Percentiles rank a stretch among this genome's conserved stretches.
phyloP scores from a whole-genome alignment of 1,140 invertebrate species.

The Campoletis sonorensis region DNA sequence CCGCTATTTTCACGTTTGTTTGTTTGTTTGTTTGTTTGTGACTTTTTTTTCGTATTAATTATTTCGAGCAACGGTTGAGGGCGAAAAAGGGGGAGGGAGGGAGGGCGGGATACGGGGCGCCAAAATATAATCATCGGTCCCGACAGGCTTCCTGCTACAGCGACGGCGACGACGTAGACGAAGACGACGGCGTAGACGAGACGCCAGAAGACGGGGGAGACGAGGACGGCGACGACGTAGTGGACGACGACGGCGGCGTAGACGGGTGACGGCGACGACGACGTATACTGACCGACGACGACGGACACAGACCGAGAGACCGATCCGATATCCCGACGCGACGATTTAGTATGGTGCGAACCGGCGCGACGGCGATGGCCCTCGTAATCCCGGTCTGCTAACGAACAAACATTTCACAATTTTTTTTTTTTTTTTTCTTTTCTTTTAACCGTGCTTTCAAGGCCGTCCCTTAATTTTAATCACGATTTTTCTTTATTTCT shows the following conservation, averaged over 20 bases:
- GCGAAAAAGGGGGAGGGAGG: background rate
- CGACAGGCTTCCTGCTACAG: slow-evolving; percentile 73
- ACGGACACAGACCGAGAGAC: slow-evolving; percentile 70
- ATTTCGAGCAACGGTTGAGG: too few relatives aligned
- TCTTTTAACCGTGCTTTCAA: slow-evolving; percentile 51
- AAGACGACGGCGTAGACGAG: slow-evolving; percentile 14
- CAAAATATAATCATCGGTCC: slow-evolving; percentile 57
- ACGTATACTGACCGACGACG: slow-evolving; percentile 65
- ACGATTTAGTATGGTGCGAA: slow-evolving; percentile 86
- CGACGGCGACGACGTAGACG: slow-evolving; percentile 49
- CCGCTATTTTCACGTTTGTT: slow-evolving; percentile 40
- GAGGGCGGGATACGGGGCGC: background rate
- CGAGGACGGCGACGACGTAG: slow-evolving; percentile 53
- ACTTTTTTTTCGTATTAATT: background rate
- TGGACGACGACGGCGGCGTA: slow-evolving; percentile 33
- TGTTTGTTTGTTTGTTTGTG: slow-evolving; percentile 48
- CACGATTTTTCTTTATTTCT: slow-evolving; percentile 12
- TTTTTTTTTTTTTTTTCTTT: slow-evolving; percentile 61
- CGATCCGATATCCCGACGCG: slow-evolving; percentile 72
- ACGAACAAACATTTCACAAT: slow-evolving; percentile 68
- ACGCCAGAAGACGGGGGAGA: slow-evolving; percentile 32
- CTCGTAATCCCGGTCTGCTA: slow-evolving; percentile 83
- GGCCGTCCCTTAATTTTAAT: slow-evolving; percentile 28
- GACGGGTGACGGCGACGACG: slow-evolving; percentile 47
- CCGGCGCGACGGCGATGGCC: slow-evolving; percentile 86